Conservation (phyloP, 2,113 vertebrate species). For the Toxotes chatareus region DNA sequence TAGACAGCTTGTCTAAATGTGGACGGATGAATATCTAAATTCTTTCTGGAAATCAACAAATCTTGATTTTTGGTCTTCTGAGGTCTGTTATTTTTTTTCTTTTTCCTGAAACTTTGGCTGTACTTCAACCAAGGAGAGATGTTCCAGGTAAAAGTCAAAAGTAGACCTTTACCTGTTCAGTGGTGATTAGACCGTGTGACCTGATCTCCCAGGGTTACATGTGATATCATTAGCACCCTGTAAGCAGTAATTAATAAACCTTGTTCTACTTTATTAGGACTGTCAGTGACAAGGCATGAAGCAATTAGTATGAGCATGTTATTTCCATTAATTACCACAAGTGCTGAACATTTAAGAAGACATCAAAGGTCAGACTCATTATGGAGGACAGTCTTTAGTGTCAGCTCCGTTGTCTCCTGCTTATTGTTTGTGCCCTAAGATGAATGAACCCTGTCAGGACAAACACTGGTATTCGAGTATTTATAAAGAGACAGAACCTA, state of each 20-base stretch:
- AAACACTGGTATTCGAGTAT: not conserved
- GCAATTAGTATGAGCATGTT: conserved; percentile 42
- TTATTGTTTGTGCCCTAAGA: conserved; percentile 1
- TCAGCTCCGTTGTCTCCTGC: conserved; percentile 4
- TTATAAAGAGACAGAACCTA: not conserved
- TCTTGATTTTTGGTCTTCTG: not conserved
- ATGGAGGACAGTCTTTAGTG: conserved; percentile 21
- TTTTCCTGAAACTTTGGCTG: not conserved
- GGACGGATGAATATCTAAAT: too few species aligned
- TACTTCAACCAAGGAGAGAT: not conserved
- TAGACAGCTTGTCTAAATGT: too few species aligned
- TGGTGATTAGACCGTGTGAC: conserved; percentile 16
- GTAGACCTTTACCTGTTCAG: conserved; percentile 28
- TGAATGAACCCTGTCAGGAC: not conserved
- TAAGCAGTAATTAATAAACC: conserved; percentile 70
- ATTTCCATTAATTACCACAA: conserved; percentile 54
- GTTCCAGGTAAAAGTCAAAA: not conserved
- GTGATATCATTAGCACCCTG: conserved; percentile 60
- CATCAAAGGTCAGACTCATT: conserved; percentile 54
- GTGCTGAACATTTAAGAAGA: conserved; percentile 46
- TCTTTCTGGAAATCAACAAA: too few species aligned
- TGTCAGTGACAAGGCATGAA: conserved; percentile 68
- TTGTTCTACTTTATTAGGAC: conserved; percentile 66
- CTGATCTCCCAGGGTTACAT: conserved; percentile 32
- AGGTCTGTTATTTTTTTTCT: too few species aligned